These are phyloP conservation scores for Neoitamus cyanurus DNA, from an alignment of 2,888 invertebrate genomes.

Conservation along the genomic window DNA sequence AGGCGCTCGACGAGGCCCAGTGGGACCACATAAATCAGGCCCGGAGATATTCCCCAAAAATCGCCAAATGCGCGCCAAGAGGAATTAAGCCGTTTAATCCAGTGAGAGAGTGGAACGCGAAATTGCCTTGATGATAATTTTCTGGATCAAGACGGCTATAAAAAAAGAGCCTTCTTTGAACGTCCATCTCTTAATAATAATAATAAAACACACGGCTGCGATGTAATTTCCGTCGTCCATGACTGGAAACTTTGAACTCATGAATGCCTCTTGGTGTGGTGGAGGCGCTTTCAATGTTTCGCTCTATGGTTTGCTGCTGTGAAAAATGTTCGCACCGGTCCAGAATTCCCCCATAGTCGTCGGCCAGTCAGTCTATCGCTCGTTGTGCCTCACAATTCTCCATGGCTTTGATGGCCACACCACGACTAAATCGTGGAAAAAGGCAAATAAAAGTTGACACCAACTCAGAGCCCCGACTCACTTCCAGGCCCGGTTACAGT, in stretches of 20 bases:
- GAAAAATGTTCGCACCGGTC: background rate
- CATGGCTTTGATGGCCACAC: background rate
- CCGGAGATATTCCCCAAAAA: background rate
- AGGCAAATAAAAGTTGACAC: background rate
- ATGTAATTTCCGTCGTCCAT: slow-evolving; percentile 28
- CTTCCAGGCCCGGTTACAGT: background rate
- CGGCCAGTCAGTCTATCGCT: background rate
- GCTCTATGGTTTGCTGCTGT: background rate
- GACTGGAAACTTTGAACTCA: slow-evolving; percentile 19
- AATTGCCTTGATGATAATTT: background rate
- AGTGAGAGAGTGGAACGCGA: background rate
- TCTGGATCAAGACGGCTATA: background rate
- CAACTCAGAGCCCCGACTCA: background rate
- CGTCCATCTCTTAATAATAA: background rate
- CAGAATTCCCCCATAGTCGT: background rate
- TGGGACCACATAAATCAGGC: background rate
- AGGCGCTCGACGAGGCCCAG: background rate
- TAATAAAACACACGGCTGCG: slow-evolving; percentile 14
- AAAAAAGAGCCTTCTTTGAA: background rate
- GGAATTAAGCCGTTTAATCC: background rate
- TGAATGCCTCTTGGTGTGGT: background rate
- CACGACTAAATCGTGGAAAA: background rate
- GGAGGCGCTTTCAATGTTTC: background rate
- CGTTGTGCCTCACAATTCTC: background rate
- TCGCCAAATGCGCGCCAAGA: background rate